Base-by-base conservation (phyloP, 2,888 invertebrate species). In the Clusia tigrina region DNA sequence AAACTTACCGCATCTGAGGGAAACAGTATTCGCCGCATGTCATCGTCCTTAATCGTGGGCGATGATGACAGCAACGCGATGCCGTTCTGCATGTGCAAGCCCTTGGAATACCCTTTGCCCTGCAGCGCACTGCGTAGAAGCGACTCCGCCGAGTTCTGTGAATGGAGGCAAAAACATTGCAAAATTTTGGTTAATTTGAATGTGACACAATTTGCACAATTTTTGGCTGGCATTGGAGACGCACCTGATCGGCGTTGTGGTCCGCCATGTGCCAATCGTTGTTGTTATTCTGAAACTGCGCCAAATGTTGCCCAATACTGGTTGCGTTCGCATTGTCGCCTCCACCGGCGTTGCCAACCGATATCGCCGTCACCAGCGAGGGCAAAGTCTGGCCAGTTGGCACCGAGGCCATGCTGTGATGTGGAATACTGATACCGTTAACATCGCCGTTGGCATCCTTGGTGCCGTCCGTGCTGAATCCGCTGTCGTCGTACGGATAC, bases 241-340 rank as follows among this genome's bases (percentile, higher is more conserved):
- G 67, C 60, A 78, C 80, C 75, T 79, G 81, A 23, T 83, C 88
- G 24, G 87, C 85, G 83, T 91, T 92, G 82, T 91, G 90, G 79
- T 92, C 89, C 62, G 90, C 89, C 79, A 91, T 87, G 80, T 91
- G 91, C 91, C 92, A 92, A 81, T 93, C 92, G 82, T 93, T 92
- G 81, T 92, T 92, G 79, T 92, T 92, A 75, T 91, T 89, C 79
- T 83, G 83, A 63, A 83, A 83, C 63, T 82, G 83, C n/a, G 81
- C 88, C 88, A 83, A 86, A 87, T 87, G 87, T 85, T 81, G 80
- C 52, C 74, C 78, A 61, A 78, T 69, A 67, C 75, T 71, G 46
- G 69, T 67, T 53, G 69, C 17, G 61, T 25, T 37, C 42, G 24
- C 24, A n/a, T 42, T 48, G 24, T 51, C 71, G 24, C 71, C 70